Base-by-base conservation (phyloP, 2,797 vertebrate genomes). In the Sebastes trivittatus region DNA sequence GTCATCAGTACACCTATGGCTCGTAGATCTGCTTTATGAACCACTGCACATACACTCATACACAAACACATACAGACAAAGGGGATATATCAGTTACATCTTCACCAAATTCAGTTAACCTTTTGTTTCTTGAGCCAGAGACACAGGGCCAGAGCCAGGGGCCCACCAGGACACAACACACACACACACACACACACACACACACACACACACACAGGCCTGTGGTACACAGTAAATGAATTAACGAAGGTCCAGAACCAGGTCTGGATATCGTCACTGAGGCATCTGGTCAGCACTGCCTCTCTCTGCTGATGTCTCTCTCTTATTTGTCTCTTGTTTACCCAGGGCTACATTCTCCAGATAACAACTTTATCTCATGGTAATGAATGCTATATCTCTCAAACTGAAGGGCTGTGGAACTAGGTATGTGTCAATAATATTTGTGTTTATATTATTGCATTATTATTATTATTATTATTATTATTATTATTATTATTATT, bases 21-120 rank as follows among this genome's bases (percentile, higher is more conserved):
- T 70, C 4, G 10, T 67, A 68, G 46, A 29, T 76, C 69, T 84
- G 60, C 60, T 77, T 77, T 59, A 75, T 77, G 32, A 83, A 29
- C 72, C 14, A 23, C 16, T 56, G 56, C 75, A 78, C 60, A 76
- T 29, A 75, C 63, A 77, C 29, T 60, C 11, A 62, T 20, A 63
- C 75, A 84, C 72, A 87, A 64, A 89, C 36, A 77, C 80, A 74
- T 52, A 82, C 30, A 82, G 14, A 70, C 22, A 70, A 34, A 84
- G 36, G 73, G 82, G 65, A 84, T 80, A 71, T 83, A 90, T 93
- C 83, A 85, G 88, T 91, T 87, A 88, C 68, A 82, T 84, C 61
- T 75, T 69, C 68, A 76, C 88, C 70, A 93, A 93, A 93, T 93
- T 86, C 88, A 88, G 81, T 93, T 92, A 94, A 91, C 89, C 85